Conservation (phyloP, 2,797 vertebrate genomes). For the Gorsachius magnificus region DNA sequence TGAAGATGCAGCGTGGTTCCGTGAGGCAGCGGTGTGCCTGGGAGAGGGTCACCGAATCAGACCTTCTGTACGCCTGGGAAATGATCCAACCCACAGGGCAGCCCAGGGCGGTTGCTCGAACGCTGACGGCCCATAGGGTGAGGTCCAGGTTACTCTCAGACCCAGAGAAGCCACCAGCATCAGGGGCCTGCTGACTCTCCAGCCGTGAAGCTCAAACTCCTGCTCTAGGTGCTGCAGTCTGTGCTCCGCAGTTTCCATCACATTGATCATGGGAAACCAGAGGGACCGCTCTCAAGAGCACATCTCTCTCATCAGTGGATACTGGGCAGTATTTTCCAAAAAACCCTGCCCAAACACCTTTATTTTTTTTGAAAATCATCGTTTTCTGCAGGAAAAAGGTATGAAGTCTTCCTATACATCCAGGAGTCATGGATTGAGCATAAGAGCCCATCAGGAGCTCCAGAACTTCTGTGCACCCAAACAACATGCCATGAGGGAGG, state of each 20-base stretch:
- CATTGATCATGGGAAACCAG: background rate
- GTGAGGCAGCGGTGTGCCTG: background rate
- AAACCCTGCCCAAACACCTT: background rate
- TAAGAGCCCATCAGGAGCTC: background rate
- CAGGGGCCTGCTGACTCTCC: background rate
- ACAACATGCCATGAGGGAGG: background rate
- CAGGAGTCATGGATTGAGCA: background rate
- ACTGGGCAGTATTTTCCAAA: background rate
- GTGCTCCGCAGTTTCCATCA: background rate
- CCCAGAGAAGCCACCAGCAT: background rate
- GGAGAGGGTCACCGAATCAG: background rate
- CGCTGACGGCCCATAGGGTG: background rate
- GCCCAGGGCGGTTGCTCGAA: background rate
- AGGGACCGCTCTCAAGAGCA: background rate
- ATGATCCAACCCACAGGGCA: background rate
- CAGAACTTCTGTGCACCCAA: background rate
- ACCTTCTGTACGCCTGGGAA: background rate
- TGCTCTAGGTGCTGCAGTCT: background rate
- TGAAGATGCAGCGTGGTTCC: background rate
- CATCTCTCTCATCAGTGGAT: background rate
- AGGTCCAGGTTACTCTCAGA: background rate
- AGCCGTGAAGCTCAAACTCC: background rate
- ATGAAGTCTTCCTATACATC: background rate
- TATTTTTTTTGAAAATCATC: background rate
- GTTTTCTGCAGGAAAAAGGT: background rate